Evolutionary conservation across 2,888 invertebrate species (phyloP).

Genomic region (Plagodis pulveraria): DNA sequence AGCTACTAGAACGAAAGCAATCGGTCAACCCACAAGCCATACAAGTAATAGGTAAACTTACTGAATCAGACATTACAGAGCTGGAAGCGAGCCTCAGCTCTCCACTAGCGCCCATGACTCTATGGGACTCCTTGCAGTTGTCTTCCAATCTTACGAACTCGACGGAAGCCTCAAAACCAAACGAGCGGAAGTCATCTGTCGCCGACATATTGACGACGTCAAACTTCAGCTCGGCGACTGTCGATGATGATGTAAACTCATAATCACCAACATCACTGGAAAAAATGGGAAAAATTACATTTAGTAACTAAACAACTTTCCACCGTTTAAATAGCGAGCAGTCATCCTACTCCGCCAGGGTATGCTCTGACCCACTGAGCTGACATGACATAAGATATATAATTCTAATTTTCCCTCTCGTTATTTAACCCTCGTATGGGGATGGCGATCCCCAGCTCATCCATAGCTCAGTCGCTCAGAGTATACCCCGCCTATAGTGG

Average conservation of each 20-base stretch:
- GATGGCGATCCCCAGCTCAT: no score
- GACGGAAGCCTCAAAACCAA: conserved; percentile 93
- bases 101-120: conserved; percentile 91
- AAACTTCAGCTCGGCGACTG: conserved; percentile 92
- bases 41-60: conserved; percentile 43
- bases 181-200: conserved; percentile 92
- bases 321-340: no score
- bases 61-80: conserved; percentile 80
- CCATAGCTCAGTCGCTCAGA: no score
- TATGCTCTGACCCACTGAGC: no score
- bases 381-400: no score
- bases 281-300: conserved; percentile 27
- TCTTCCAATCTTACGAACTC: conserved; percentile 91
- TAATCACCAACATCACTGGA: conserved; percentile 81
- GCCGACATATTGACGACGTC: conserved; percentile 93
- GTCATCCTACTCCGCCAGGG: no score
- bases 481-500: no score
- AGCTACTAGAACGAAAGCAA: no score
- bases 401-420: no score
- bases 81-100: conserved; percentile 87
- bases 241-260: conserved; percentile 90
- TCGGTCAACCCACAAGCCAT: not conserved
- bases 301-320: no score
- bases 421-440: no score
- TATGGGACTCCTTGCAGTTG: conserved; percentile 88